These are phyloP conservation scores for Antheraea pernyi DNA, from an alignment of 1,140 invertebrate species.

Conservation along the genomic window DNA sequence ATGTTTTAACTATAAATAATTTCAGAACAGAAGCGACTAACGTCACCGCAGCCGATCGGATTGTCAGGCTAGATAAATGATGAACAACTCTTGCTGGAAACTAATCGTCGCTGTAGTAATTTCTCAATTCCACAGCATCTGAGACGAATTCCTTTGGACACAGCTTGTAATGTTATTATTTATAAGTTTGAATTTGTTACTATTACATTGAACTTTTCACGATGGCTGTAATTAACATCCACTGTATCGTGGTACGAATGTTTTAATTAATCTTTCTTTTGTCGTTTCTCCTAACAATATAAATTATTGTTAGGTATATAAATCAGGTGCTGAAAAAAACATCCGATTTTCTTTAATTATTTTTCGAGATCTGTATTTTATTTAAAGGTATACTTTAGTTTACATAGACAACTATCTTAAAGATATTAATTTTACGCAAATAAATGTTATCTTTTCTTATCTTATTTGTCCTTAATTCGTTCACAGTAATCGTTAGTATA, in stretches of 20 bases:
- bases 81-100: slow-evolving; percentile 53
- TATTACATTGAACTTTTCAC: slow-evolving; percentile 20
- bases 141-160: slow-evolving; percentile 53
- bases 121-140: slow-evolving; percentile 53
- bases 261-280: not conserved
- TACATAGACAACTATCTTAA: no score
- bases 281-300: not conserved
- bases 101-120: slow-evolving; percentile 65
- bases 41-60: slow-evolving; percentile 39
- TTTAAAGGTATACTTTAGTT: no score
- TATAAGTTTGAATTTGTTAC: slow-evolving; percentile 34
- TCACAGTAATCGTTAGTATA: no score
- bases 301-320: no score
- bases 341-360: no score
- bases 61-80: slow-evolving; percentile 58
- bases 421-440: no score
- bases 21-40: slow-evolving; percentile 25
- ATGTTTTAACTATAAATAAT: slow-evolving; percentile 46
- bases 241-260: not conserved
- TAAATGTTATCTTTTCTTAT: no score
- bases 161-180: slow-evolving; percentile 37
- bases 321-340: not conserved
- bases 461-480: no score
- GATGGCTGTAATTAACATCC: not conserved
- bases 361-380: no score